These are phyloP conservation scores for Chionis minor DNA, from an alignment of 2,113 vertebrate species.

Conservation along the genomic window DNA sequence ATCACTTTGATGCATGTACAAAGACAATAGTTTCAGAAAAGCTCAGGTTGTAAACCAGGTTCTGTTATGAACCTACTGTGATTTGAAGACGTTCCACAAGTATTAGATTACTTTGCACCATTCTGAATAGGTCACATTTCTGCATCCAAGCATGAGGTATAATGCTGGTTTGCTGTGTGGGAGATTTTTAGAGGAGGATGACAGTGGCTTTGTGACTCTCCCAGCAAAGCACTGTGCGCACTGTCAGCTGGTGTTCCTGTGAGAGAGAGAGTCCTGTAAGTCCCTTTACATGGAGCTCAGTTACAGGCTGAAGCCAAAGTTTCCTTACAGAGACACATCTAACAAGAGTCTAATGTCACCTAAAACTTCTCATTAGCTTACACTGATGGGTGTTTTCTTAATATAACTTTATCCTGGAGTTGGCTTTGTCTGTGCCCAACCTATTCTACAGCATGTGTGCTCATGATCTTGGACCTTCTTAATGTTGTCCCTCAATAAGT, in stretches of 20 bases:
- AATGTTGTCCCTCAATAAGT: not conserved
- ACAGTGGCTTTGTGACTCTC: not conserved
- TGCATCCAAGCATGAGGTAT: not conserved
- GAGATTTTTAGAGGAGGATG: not conserved
- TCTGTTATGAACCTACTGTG: not conserved
- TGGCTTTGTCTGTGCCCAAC: not conserved
- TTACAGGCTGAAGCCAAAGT: not conserved
- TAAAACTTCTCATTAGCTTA: not conserved
- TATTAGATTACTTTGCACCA: not conserved
- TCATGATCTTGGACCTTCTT: not conserved
- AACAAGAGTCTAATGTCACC: not conserved
- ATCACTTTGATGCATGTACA: not conserved
- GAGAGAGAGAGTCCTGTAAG: not conserved
- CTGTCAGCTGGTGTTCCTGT: not conserved
- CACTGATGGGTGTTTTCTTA: not conserved
- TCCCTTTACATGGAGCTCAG: not conserved
- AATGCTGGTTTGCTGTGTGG: not conserved
- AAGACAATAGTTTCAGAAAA: not conserved
- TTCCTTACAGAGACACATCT: not conserved
- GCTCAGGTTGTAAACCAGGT: rapidly evolving
- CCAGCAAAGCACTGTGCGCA: not conserved
- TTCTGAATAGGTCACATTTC: not conserved
- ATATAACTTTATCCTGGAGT: not conserved
- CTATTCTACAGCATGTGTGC: not conserved
- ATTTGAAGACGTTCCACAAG: not conserved